phyloP scores from a whole-genome alignment of 1,140 invertebrate genomes.

The Paracyclopina nana region DNA sequence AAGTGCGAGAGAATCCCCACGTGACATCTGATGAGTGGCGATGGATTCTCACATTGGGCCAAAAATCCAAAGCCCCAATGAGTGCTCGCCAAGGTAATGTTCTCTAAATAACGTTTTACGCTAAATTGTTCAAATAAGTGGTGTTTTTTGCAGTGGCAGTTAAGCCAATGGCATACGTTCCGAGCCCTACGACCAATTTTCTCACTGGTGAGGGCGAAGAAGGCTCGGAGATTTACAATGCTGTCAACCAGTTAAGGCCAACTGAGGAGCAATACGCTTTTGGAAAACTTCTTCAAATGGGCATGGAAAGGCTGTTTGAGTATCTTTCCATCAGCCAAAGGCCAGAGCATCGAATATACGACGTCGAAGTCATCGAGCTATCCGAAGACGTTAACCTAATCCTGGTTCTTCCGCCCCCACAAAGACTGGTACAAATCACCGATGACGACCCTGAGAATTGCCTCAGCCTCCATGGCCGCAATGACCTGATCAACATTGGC shows the following conservation, averaged over 20 bases:
- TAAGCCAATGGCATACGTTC: not conserved
- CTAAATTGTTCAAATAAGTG: no score
- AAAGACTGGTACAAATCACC: no score
- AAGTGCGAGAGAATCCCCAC: slow-evolving; percentile 80
- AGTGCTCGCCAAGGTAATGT: no score
- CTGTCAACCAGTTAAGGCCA: slow-evolving; percentile 1
- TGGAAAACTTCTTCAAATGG: slow-evolving; percentile 45
- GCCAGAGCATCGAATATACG: slow-evolving; percentile 54
- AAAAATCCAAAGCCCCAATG: slow-evolving; percentile 5
- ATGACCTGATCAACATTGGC: slow-evolving; percentile 1
- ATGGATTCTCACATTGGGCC: slow-evolving; percentile 27
- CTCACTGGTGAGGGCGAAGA: slow-evolving; percentile 8
- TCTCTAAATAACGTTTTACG: no score
- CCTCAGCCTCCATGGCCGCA: no score
- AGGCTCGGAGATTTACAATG: not conserved
- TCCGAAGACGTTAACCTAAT: slow-evolving; percentile 68
- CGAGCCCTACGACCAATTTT: slow-evolving; percentile 13
- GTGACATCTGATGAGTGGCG: slow-evolving; percentile 89
- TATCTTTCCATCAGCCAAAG: slow-evolving; percentile 56
- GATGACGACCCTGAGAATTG: no score
- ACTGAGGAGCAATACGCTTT: slow-evolving; percentile 57
- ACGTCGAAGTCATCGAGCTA: slow-evolving; percentile 73
- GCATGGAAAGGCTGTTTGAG: slow-evolving; percentile 46
- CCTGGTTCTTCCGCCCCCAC: slow-evolving; percentile 65
- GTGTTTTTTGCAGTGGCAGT: no score